Base-by-base conservation (phyloP, 2,797 vertebrate genomes). In the Chiroxiphia lanceolata region DNA sequence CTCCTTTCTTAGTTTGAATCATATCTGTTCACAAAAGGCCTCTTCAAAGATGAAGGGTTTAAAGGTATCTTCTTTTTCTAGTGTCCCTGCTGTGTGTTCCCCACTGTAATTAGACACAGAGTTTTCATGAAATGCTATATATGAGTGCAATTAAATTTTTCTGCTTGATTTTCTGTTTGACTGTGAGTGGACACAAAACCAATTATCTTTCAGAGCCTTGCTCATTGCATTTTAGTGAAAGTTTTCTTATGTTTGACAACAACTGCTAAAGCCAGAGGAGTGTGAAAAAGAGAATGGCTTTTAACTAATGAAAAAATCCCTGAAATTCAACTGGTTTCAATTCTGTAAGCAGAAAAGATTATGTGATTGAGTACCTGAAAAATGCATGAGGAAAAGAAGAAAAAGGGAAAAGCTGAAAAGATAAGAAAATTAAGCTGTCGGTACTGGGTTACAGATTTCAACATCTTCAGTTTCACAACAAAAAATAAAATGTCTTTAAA, bases 201-300 rank as follows among this genome's bases (percentile, higher is more conserved):
- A 98, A 96, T 97, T 97, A 96, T 83, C 85, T 90, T 86, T 91
- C 78, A 95, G 89, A 94, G 44, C 47, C n/a, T 77, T 74, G 36
- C 34, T 95, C 38, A n/a, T 88, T 93, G 29, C 27, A 72, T 53
- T 74, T n/a, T 54, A 74, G 25, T 89, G 86, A 72, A 96, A 63
- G 13, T 77, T 94, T 94, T 83, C 6, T 5, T 84, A 63, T 45
- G 42, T 95, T 97, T 96, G 86, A 90, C 89, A 86, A 93, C 77
- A 86, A 78, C n/a, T 79, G 86, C 20, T 80, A 70, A 90, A 91
- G 33, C 16, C 33, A 84, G 8, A 89, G 50, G 29, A 78, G 4
- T 33, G 22, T 18, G 21, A 48, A 27, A 65, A 93, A 72, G 7
- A 53, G 6, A 96, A 87, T 29, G 19, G 4, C 15, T 77, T 86